These are phyloP conservation scores for Drosophila pseudotakahashii DNA, from an alignment of 2,888 invertebrate genomes.

Conservation along the genomic window DNA sequence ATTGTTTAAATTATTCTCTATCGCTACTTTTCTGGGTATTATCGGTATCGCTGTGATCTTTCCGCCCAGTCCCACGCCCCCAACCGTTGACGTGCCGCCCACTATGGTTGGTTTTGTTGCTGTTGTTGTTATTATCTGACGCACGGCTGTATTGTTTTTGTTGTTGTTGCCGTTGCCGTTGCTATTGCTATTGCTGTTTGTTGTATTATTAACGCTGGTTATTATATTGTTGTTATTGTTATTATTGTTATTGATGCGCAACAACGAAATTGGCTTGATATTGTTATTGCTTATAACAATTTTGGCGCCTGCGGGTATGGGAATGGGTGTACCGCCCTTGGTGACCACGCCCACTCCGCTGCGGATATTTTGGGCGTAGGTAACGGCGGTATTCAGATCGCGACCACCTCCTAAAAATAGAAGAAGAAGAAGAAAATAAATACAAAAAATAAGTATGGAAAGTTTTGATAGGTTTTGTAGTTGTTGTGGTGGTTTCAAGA, in stretches of 20 bases:
- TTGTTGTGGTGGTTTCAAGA: not conserved
- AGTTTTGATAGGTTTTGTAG: not conserved
- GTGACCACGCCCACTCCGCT: slow-evolving; percentile 77
- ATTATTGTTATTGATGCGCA: slow-evolving; percentile 43
- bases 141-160: slow-evolving; percentile 3
- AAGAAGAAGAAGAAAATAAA: not conserved
- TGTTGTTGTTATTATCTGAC: slow-evolving; percentile 17
- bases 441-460: not conserved
- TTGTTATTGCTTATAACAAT: slow-evolving; percentile 53
- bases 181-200: slow-evolving; percentile 12
- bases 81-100: slow-evolving; percentile 40
- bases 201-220: slow-evolving; percentile 4
- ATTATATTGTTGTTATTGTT: slow-evolving; percentile 31
- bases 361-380: slow-evolving; percentile 85
- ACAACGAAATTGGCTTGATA: slow-evolving; percentile 38
- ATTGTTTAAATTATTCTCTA: slow-evolving; percentile 55
- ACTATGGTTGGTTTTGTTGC: not conserved
- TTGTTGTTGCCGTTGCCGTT: slow-evolving; percentile 10
- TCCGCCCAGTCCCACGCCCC: slow-evolving; percentile 28
- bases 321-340: slow-evolving; percentile 1
- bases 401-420: slow-evolving; percentile 90
- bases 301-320: slow-evolving; percentile 19
- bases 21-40: slow-evolving; percentile 24
- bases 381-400: slow-evolving; percentile 92
- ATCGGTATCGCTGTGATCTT: slow-evolving; percentile 30